Evolutionary conservation across 2,888 invertebrate species (phyloP).

Genomic region (Lasioglossum calceatum): DNA sequence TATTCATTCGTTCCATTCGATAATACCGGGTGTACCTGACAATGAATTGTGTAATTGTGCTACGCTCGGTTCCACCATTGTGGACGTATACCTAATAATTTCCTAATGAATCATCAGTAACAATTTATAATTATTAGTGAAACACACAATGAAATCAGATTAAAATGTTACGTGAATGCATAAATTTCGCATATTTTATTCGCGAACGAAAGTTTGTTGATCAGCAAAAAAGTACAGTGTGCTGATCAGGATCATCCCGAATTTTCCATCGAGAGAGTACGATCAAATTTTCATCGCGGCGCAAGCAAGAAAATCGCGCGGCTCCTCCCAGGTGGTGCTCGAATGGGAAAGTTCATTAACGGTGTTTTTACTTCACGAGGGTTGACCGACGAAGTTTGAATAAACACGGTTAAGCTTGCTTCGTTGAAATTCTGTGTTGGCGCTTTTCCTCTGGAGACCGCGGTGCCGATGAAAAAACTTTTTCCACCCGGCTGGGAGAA

Average conservation of each 20-base stretch:
- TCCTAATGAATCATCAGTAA: neutral
- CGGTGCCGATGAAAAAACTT: slow-evolving; percentile 58
- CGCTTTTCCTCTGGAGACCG: slow-evolving; percentile 18
- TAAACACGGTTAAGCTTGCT: slow-evolving; percentile 53
- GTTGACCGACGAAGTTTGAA: slow-evolving; percentile 35
- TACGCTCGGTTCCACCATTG: neutral
- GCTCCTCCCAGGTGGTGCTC: neutral
- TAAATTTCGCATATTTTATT: neutral
- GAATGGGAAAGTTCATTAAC: slow-evolving; percentile 38
- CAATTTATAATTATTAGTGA: neutral
- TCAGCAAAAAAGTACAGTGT: neutral
- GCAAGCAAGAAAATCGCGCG: neutral
- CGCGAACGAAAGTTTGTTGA: neutral
- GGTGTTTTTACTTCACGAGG: slow-evolving; percentile 5
- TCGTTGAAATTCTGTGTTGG: slow-evolving; percentile 50
- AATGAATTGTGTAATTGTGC: neutral
- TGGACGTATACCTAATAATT: neutral
- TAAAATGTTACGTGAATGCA: neutral
- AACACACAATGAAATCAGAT: neutral
- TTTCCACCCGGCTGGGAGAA: slow-evolving; percentile 15
- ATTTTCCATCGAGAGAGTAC: neutral
- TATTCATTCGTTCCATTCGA: neutral
- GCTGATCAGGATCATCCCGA: neutral
- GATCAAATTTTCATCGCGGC: neutral
- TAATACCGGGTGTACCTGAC: neutral